Evolutionary conservation across 2,797 vertebrate species (phyloP).

Genomic region (Dallia pectoralis): DNA sequence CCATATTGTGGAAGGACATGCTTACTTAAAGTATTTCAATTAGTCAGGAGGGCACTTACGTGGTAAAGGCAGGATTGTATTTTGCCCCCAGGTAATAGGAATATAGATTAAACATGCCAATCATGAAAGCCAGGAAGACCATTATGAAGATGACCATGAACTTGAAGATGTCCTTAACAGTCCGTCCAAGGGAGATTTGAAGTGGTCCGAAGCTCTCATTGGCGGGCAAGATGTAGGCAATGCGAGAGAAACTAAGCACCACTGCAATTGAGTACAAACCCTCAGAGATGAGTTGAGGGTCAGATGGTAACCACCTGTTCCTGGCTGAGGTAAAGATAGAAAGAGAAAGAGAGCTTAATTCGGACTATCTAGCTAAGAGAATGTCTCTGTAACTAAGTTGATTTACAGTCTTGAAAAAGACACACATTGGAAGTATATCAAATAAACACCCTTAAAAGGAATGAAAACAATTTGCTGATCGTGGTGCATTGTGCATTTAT

Average conservation of each 20-base stretch:
- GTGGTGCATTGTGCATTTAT: no score
- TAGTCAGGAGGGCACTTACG: conserved; percentile 68
- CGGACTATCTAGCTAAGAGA: no score
- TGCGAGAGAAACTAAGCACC: conserved; percentile 85
- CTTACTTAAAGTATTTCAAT: not conserved
- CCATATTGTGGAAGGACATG: not conserved
- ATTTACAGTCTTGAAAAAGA: not conserved
- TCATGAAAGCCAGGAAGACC: conserved; percentile 88
- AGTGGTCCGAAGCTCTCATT: conserved; percentile 86
- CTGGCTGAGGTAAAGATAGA: conserved; percentile 77
- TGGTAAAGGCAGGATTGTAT: conserved; percentile 84
- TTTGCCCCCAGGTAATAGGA: conserved; percentile 87
- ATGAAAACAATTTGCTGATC: no score
- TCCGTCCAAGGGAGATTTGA: conserved; percentile 84
- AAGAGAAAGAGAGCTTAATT: not conserved
- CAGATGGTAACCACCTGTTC: conserved; percentile 85
- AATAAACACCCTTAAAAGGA: no score
- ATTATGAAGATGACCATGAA: conserved; percentile 91
- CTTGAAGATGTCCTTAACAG: conserved; percentile 87
- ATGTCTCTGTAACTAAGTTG: no score
- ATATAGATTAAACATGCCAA: conserved; percentile 87
- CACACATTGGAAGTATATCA: not conserved
- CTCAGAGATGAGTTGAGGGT: conserved; percentile 87
- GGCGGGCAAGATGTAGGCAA: conserved; percentile 85
- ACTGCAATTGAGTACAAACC: conserved; percentile 84